Base-by-base conservation (phyloP, 2,797 vertebrate species). In the Cynodonichthys magdalenae region DNA sequence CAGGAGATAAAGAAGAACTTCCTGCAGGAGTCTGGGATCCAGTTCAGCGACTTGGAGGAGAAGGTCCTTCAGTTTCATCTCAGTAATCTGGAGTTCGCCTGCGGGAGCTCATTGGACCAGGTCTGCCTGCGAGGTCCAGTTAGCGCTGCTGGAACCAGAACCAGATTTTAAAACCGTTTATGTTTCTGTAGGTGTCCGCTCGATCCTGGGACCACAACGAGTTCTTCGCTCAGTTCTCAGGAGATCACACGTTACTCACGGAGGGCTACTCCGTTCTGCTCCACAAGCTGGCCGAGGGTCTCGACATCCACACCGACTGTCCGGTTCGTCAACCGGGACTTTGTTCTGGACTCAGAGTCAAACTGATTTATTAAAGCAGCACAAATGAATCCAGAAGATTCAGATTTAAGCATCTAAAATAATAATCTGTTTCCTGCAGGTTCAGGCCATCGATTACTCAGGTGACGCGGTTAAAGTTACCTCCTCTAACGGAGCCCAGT, bases 131-230 rank as follows among this genome's bases (percentile, higher is more conserved):
- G 2, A 24, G 24, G 24, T 24, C 24, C 24, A 3, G 24, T 24
- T 24, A 24, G 24, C 24, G 24, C 24, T 24, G 24, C 24, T 24
- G 24, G 24, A 3, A 24, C 24, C 24, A 24, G 24, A 24, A 24
- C 24, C 18, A 8, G 19, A 6, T 19, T 36, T 27, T 28, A 49
- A 29, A 9, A 47, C 24, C 42, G 1, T 31, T 15, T 75, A 15
- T 69, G 58, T 54, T 4, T 66, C 10, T 76, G 4, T 15, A 99
- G 97, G 97, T 99, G 69, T 99, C 97, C 0, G 95, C 96, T 36
- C 94, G 96, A 63, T 99, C 96, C 19, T 99, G 97, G 97, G 97
- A 99, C 92, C 97, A 99, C 90, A 99, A 99, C 52, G 97, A 99
- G 82, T 98, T 98, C 85, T 99, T 99, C 74, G 97, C 97, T 36